These are phyloP conservation scores for Cotesia vestalis DNA, from an alignment of 1,140 invertebrate genomes.

Conservation along the genomic window DNA sequence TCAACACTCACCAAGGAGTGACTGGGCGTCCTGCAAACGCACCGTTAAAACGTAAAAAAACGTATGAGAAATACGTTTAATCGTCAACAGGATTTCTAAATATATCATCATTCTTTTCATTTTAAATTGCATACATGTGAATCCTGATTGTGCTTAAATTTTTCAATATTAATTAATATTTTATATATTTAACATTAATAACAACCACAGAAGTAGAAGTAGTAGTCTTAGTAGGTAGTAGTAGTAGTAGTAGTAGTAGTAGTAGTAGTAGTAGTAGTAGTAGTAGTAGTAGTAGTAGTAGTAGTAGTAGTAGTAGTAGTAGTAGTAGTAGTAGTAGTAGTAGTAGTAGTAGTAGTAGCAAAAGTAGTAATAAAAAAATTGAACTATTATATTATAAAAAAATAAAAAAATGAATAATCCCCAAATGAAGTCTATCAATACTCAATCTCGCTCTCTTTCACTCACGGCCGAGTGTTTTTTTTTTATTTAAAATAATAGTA, in stretches of 20 bases:
- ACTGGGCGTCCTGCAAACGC: constrained; percentile 65
- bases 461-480: neutral
- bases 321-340: too few relatives aligned
- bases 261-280: too few relatives aligned
- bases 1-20: constrained; percentile 65
- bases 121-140: constrained; percentile 21
- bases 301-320: too few relatives aligned
- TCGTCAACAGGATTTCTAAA: constrained; percentile 15
- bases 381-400: neutral
- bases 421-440: neutral
- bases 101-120: neutral
- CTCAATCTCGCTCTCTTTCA: constrained; percentile 11
- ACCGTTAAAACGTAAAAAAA: constrained; percentile 62
- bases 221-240: neutral
- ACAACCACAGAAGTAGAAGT: too few relatives aligned
- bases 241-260: neutral
- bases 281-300: too few relatives aligned
- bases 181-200: neutral
- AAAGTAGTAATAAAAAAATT: neutral
- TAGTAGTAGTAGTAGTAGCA: neutral
- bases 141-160: constrained; percentile 24
- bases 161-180: constrained; percentile 4
- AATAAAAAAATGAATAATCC: neutral
- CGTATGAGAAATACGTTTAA: constrained; percentile 25
- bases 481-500: neutral